Percentiles rank a stretch among this genome's conserved stretches.
These are phyloP conservation scores for Crematogaster levior DNA, from an alignment of 2,888 invertebrate genomes.

Conservation along the genomic window DNA sequence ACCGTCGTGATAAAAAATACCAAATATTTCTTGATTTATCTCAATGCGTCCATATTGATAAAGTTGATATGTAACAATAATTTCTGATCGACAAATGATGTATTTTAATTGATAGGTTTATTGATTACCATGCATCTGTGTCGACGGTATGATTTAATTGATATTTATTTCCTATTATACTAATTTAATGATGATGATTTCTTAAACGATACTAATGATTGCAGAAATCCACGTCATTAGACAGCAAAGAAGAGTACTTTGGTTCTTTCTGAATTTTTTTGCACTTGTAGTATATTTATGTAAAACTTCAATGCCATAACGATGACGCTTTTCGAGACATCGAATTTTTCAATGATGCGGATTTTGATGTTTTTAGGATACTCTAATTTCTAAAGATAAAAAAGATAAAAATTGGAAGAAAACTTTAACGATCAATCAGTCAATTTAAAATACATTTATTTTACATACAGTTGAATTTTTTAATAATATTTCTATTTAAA, in stretches of 20 bases:
- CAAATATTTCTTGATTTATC: slow-evolving; percentile 2
- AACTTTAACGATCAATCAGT: background rate
- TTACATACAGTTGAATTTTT: background rate
- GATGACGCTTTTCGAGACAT: background rate
- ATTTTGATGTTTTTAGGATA: background rate
- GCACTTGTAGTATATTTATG: background rate
- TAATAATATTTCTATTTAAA: slow-evolving; percentile 6
- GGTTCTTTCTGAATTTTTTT: background rate
- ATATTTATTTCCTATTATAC: slow-evolving; percentile 24
- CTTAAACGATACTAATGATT: slow-evolving; percentile 11
- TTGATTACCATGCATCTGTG: background rate
- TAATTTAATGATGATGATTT: background rate
- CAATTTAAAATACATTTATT: slow-evolving; percentile 1
- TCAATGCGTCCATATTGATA: slow-evolving; percentile 41
- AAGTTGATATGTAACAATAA: slow-evolving; percentile 45
- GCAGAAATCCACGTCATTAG: background rate
- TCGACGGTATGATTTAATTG: background rate
- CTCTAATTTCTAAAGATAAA: background rate
- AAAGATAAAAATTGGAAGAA: background rate
- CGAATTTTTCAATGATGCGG: background rate
- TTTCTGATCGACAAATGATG: slow-evolving; percentile 24
- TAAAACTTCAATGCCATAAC: slow-evolving; percentile 11
- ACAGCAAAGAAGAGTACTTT: background rate
- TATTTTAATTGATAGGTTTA: slow-evolving; percentile 16
- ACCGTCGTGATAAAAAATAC: background rate